Evolutionary conservation across 2,888 invertebrate species (phyloP).

Genomic region (Cotesia congregata): DNA sequence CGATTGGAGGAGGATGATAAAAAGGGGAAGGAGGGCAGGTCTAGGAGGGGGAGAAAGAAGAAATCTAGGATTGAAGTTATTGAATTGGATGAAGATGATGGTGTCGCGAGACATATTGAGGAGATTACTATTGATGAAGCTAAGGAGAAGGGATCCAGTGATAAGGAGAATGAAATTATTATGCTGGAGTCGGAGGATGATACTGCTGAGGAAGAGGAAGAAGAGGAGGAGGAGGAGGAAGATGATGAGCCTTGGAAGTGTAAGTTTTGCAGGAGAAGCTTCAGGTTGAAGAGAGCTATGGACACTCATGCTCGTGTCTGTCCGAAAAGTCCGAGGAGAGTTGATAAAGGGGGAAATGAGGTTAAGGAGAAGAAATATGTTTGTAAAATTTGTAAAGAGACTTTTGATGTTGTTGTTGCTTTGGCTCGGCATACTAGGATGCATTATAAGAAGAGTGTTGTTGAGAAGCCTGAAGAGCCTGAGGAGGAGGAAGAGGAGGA

Average conservation of each 20-base stretch:
- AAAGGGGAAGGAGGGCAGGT: slow-evolving; percentile 19
- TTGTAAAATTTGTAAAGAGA: slow-evolving; percentile 64
- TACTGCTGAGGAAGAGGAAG: slow-evolving; percentile 46
- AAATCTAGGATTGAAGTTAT: slow-evolving; percentile 61
- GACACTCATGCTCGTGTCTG: slow-evolving; percentile 62
- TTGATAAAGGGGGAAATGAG: slow-evolving; percentile 40
- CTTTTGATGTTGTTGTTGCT: slow-evolving; percentile 64
- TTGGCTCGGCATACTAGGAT: slow-evolving; percentile 64
- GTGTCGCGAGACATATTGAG: slow-evolving; percentile 49
- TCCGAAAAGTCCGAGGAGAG: slow-evolving; percentile 54
- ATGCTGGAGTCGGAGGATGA: slow-evolving; percentile 66
- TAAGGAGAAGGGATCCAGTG: slow-evolving; percentile 67
- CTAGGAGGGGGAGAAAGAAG: slow-evolving; percentile 43
- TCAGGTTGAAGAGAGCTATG: slow-evolving; percentile 60
- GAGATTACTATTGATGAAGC: slow-evolving; percentile 63
- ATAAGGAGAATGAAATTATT: slow-evolving; percentile 67
- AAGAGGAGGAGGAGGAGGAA: slow-evolving; percentile 6
- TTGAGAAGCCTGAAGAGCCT: neutral
- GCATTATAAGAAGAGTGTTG: slow-evolving; percentile 22
- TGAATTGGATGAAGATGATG: slow-evolving; percentile 50
- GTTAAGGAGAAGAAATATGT: slow-evolving; percentile 55
- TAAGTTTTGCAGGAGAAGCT: slow-evolving; percentile 59
- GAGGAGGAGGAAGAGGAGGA: slow-evolving; percentile 13
- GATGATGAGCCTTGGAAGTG: slow-evolving; percentile 55
- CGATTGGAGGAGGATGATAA: slow-evolving; percentile 36